A percentile compares a stretch with the other conserved stretches of the same genome.
Conservation (phyloP, 2,888 invertebrate species). For the Yponomeuta cagnagella region DNA sequence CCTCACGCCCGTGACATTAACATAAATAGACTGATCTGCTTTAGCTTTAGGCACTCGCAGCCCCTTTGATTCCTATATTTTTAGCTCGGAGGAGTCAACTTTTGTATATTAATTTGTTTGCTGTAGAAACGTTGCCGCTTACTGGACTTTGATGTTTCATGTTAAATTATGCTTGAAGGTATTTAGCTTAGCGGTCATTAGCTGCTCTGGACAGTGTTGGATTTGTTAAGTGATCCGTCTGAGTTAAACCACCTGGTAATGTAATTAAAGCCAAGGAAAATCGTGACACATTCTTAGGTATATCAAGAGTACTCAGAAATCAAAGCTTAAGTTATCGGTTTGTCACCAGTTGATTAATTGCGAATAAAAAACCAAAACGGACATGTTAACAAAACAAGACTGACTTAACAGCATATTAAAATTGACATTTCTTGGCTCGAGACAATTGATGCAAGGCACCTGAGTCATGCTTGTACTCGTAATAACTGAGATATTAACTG, state of each 20-base stretch:
- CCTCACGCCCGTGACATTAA: constrained; percentile 76
- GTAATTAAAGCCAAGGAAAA: neutral
- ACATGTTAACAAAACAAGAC: neutral
- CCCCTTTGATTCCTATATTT: constrained; percentile 74
- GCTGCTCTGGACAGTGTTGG: constrained; percentile 41
- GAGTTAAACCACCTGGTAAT: constrained; percentile 28
- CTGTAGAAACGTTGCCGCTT: constrained; percentile 48
- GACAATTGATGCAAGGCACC: constrained; percentile 20
- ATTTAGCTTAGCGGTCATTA: constrained; percentile 54
- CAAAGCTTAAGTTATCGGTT: neutral
- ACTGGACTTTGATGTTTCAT: constrained; percentile 68
- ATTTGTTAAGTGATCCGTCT: constrained; percentile 33
- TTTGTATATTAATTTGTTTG: constrained; percentile 70
- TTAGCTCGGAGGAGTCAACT: constrained; percentile 62
- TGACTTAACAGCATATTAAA: neutral
- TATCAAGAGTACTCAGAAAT: neutral
- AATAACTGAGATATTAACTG: constrained; percentile 23
- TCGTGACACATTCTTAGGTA: neutral
- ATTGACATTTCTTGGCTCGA: neutral
- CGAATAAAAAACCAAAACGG: neutral
- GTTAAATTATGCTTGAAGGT: constrained; percentile 64
- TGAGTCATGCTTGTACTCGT: constrained; percentile 17
- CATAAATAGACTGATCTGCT: constrained; percentile 73
- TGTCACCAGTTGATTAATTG: neutral
- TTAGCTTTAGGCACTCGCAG: constrained; percentile 43